These are phyloP conservation scores for Hippocampus zosterae DNA, from an alignment of 2,113 vertebrate genomes.

Conservation along the genomic window DNA sequence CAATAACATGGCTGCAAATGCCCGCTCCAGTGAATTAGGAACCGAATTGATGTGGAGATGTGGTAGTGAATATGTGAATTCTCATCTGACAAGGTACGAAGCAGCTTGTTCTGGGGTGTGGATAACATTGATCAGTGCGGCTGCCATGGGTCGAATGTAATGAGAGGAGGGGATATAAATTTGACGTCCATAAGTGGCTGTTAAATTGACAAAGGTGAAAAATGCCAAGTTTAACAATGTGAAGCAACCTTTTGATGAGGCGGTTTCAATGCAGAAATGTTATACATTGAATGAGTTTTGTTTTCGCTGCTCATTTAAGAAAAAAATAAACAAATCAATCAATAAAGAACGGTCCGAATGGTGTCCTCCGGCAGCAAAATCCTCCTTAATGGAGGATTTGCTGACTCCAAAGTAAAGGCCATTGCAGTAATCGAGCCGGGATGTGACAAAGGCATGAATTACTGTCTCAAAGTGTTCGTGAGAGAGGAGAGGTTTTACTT, in stretches of 20 bases:
- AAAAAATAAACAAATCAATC: slow-evolving; percentile 61
- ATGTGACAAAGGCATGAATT: no score
- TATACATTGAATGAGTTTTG: background rate
- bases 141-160: slow-evolving; percentile 60
- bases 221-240: slow-evolving; percentile 6
- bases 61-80: slow-evolving; percentile 71
- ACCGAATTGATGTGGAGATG: slow-evolving; percentile 64
- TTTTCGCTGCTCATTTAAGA: slow-evolving; percentile 53
- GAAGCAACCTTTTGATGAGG: background rate
- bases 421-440: no score
- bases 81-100: slow-evolving; percentile 66
- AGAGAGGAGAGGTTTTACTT: no score
- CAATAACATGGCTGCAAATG: slow-evolving; percentile 17
- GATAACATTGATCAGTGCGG: slow-evolving; percentile 59
- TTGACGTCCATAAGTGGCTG: slow-evolving; percentile 17
- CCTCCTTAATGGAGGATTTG: no score
- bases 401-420: no score
- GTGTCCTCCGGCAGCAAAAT: slow-evolving; percentile 58
- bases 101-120: slow-evolving; percentile 65
- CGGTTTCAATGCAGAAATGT: background rate
- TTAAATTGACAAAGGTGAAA: no score
- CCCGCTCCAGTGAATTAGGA: slow-evolving; percentile 63
- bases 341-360: slow-evolving; percentile 43
- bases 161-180: slow-evolving; percentile 44
- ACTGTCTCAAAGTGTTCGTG: no score